Conservation (phyloP, 1,140 invertebrate genomes). For the Cyrtorhinus lividipennis region DNA sequence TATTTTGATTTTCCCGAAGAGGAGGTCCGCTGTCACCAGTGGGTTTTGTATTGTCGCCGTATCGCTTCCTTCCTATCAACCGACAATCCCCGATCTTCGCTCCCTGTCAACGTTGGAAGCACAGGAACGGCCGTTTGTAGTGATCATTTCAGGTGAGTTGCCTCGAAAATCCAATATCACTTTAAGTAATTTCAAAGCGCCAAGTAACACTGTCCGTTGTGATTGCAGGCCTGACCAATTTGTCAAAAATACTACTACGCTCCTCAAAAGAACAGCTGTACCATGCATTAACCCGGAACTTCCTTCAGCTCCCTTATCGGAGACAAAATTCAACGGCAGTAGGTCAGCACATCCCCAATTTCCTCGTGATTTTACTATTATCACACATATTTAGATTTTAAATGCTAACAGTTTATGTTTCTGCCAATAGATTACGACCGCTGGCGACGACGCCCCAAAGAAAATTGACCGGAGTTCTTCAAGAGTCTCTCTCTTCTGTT, state of each 20-base stretch:
- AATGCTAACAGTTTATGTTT: too few species aligned
- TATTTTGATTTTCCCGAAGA: neutral
- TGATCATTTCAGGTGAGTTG: slow-evolving; percentile 24
- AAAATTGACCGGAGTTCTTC: neutral
- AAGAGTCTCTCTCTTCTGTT: too few species aligned
- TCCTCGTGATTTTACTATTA: too few species aligned
- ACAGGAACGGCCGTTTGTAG: slow-evolving; percentile 21
- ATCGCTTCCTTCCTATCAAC: slow-evolving; percentile 6
- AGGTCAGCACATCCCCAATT: too few species aligned
- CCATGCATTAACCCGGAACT: slow-evolving; percentile 22
- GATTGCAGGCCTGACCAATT: slow-evolving; percentile 22
- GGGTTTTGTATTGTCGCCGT: slow-evolving; percentile 24
- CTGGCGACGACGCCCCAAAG: neutral
- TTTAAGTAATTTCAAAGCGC: too few species aligned
- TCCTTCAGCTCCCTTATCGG: neutral
- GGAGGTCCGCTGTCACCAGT: slow-evolving; percentile 23
- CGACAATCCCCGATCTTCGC: slow-evolving; percentile 17
- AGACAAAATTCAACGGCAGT: neutral
- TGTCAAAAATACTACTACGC: slow-evolving; percentile 24
- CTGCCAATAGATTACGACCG: too few species aligned
- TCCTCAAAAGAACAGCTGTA: slow-evolving; percentile 24
- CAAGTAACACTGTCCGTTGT: too few species aligned
- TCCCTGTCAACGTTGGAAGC: slow-evolving; percentile 8
- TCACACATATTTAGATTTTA: too few species aligned
- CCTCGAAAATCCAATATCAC: too few species aligned